Evolutionary conservation across 1,140 invertebrate genomes (phyloP).

Genomic region (Galendromus occidentalis): DNA sequence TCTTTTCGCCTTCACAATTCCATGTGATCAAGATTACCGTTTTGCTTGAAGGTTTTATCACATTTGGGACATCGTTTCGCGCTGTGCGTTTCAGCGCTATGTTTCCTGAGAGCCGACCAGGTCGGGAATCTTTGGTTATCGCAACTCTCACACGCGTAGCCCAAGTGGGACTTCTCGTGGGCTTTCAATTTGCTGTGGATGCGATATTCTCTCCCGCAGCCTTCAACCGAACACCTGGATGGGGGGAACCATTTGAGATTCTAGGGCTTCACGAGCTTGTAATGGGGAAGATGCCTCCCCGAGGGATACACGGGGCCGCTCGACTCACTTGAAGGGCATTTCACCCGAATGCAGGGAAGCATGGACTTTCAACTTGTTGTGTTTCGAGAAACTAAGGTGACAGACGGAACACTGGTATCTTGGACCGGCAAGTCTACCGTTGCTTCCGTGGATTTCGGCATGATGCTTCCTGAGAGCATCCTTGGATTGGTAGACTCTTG

Average conservation of each 20-base stretch:
- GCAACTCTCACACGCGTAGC: not conserved
- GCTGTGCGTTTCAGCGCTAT: not conserved
- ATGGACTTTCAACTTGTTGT: not conserved
- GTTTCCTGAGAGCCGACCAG: not conserved
- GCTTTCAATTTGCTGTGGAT: constrained; percentile 1
- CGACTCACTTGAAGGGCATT: not conserved
- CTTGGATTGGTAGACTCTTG: not conserved
- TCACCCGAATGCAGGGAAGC: not conserved
- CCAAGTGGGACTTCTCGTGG: not conserved
- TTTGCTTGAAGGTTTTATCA: constrained; percentile 1
- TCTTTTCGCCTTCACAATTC: too few species aligned
- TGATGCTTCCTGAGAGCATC: not conserved
- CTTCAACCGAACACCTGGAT: not conserved
- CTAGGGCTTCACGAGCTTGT: too few species aligned
- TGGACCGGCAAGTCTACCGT: not conserved
- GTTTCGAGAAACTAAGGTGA: not conserved
- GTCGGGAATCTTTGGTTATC: not conserved
- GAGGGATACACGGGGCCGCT: too few species aligned
- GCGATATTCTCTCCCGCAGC: not conserved
- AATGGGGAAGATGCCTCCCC: too few species aligned
- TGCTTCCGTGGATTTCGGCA: not conserved
- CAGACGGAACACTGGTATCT: too few species aligned
- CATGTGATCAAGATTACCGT: not conserved
- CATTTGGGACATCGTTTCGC: constrained; percentile 2
- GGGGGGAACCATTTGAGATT: not conserved